Evolutionary conservation across 2,888 invertebrate species (phyloP).

Genomic region (Cheilosia soror): DNA sequence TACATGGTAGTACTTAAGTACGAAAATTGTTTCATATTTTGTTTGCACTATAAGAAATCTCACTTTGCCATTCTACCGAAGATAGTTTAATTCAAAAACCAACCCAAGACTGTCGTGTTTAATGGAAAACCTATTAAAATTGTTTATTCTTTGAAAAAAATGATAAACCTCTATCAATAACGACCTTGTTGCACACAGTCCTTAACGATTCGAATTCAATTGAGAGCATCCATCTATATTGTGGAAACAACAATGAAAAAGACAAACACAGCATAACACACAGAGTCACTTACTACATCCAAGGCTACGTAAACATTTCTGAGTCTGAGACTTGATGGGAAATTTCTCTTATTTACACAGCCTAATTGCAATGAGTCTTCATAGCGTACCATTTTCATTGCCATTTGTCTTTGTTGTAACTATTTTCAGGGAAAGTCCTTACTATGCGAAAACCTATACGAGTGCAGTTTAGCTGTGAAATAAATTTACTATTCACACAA

Average conservation of each 20-base stretch:
- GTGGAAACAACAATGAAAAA: slow-evolving; percentile 9
- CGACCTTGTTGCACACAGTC: neutral
- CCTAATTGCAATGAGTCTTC: slow-evolving; percentile 31
- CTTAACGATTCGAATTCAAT: neutral
- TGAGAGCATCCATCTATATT: neutral
- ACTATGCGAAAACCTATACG: neutral
- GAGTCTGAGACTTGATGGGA: slow-evolving; percentile 22
- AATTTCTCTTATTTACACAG: slow-evolving; percentile 20
- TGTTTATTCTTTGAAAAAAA: too few relatives aligned
- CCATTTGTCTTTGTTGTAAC: neutral
- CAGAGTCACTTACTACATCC: slow-evolving; percentile 5
- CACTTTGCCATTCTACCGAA: too few relatives aligned
- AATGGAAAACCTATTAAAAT: too few relatives aligned
- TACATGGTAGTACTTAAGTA: too few relatives aligned
- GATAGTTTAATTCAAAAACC: too few relatives aligned
- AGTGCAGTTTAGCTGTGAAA: neutral
- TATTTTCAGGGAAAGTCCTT: neutral
- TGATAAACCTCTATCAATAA: slow-evolving; percentile 2
- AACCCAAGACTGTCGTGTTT: too few relatives aligned
- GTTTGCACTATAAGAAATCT: too few relatives aligned
- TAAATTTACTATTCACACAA: neutral
- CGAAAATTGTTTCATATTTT: too few relatives aligned
- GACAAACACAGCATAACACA: neutral
- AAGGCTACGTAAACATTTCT: slow-evolving; percentile 17
- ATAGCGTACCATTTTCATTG: neutral